Evolutionary conservation across 1,140 invertebrate species (phyloP).

Genomic region (Orchesella cincta): DNA sequence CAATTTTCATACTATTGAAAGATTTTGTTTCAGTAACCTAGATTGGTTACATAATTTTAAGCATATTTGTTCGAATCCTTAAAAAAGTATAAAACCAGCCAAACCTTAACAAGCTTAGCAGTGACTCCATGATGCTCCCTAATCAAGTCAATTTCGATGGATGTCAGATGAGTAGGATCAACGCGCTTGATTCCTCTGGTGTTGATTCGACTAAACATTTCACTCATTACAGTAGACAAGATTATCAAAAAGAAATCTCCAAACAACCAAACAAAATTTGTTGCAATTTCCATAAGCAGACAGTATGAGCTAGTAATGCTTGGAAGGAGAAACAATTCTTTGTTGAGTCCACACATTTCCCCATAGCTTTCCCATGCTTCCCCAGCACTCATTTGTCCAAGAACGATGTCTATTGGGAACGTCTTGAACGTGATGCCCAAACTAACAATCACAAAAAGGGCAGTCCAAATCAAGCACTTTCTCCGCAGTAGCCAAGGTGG

Average conservation of each 20-base stretch:
- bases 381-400: neutral
- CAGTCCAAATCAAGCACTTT: conserved; percentile 39
- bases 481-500: conserved; percentile 28
- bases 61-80: neutral
- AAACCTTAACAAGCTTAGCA: conserved; percentile 40
- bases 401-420: conserved; percentile 32
- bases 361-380: conserved; percentile 12
- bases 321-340: conserved; percentile 34
- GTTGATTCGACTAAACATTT: conserved; percentile 42
- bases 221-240: conserved; percentile 37
- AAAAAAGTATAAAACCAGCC: neutral
- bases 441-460: conserved; percentile 36
- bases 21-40: neutral
- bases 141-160: conserved; percentile 48
- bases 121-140: conserved; percentile 49
- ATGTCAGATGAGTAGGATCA: conserved; percentile 36
- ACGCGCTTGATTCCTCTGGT: conserved; percentile 37
- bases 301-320: conserved; percentile 44
- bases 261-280: conserved; percentile 48
- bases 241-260: conserved; percentile 45
- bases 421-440: conserved; percentile 38
- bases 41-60: neutral
- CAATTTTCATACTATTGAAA: neutral
- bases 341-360: conserved; percentile 36
- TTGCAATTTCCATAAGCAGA: conserved; percentile 35